Base-by-base conservation (phyloP, 2,113 vertebrate genomes). In the Caloenas nicobarica region DNA sequence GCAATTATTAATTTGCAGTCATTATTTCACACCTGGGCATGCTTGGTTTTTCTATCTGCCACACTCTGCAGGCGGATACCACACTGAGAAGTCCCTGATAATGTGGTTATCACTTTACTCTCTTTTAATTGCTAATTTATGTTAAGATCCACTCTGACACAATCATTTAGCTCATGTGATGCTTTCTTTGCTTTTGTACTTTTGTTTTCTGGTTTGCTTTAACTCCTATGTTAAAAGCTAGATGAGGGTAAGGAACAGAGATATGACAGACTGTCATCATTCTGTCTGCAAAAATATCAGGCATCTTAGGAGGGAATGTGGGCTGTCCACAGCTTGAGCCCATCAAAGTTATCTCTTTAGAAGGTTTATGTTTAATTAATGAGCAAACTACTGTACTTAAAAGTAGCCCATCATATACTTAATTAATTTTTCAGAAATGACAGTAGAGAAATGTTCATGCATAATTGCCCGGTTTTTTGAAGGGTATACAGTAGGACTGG, bases 311-410 rank as follows among this genome's bases (percentile, higher is more conserved):
- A 79, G 51, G 21, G 76, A 93, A 54, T 7, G 19, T 56, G 33
- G 80, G 72, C 91, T 94, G 94, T 95, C 92, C 80, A 64, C 72
- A 92, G 81, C 86, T 93, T 89, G 68, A 91, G 79, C 72, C 79
- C 82, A 48, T 93, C 79, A 88, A 68, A 94, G 85, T 91, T 89
- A 78, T 79, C 79, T 65, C 40, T 93, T 97, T 66, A 50, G 90
- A 95, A 95, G 76, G 81, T 85, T 95, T 88, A 94, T 95, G 68
- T 93, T 95, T 97, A 93, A 96, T 95, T 81, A 96, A 96, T 96
- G 96, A 96, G 86, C 64, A 88, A 91, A 86, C 78, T 86, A 88
- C 80, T 72, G 83, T 61, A 68, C 95, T 91, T 95, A 88, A 91
- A 95, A 95, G 74, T 82, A 91, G 66, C 79, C 78, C 48, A 62